These are phyloP conservation scores for Scolopax rusticola DNA, from an alignment of 2,797 vertebrate species.

Conservation along the genomic window DNA sequence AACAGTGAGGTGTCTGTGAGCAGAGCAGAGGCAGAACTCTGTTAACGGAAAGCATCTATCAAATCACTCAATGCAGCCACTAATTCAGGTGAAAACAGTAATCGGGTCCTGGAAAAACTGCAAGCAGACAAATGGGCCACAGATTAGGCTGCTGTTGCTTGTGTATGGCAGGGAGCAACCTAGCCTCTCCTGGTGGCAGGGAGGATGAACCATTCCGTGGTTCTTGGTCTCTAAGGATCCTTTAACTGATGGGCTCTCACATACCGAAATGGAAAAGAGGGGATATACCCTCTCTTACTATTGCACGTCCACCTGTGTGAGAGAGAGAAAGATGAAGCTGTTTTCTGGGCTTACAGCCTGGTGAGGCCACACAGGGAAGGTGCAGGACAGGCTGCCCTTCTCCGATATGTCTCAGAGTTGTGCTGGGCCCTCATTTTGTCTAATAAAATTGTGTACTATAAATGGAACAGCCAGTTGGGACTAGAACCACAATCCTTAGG, in stretches of 20 bases:
- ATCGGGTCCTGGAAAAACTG: neutral
- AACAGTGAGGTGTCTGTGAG: neutral
- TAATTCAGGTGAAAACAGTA: neutral
- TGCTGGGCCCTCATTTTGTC: neutral
- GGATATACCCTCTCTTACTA: neutral
- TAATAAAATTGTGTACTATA: slow-evolving; percentile 26
- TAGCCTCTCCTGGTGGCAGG: neutral
- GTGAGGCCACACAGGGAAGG: neutral
- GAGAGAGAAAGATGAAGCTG: neutral
- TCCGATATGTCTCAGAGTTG: neutral
- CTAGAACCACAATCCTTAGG: slow-evolving; percentile 30
- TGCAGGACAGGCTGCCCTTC: neutral
- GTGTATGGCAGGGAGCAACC: neutral
- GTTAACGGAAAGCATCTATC: neutral
- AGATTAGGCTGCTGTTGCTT: neutral
- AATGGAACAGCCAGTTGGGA: slow-evolving; percentile 36
- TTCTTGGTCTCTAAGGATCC: neutral
- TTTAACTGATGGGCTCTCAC: neutral
- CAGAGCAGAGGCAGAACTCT: neutral
- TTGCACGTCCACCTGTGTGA: neutral
- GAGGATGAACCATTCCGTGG: neutral
- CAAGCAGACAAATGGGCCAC: neutral
- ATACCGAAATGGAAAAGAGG: neutral
- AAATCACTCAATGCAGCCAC: neutral
- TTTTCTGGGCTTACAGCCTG: neutral